Base-by-base conservation (phyloP, 2,888 invertebrate species). In the Eristalis pertinax region DNA sequence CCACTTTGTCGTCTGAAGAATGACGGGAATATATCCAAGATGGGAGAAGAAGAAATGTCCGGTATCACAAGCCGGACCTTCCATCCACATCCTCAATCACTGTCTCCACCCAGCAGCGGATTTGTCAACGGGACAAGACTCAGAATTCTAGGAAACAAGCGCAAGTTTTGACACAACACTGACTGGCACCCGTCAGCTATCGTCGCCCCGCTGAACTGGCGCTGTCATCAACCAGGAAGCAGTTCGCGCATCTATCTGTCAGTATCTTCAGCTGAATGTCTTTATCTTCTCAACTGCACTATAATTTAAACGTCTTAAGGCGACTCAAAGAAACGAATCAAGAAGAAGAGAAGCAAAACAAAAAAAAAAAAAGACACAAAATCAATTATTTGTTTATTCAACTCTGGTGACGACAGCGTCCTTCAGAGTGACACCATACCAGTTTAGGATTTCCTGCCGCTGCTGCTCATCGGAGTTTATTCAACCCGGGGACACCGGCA, bases 401-500 rank as follows among this genome's bases (percentile, higher is more conserved):
- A 90, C 91, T 89, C 76, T 41, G 63, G 63, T 68, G 68, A 79
- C 74, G 70, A 75, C 85, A 90, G 90, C 91, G 92, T 91, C 91
- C 91, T 91, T 91, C 92, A 91, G 90, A 91, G 90, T 89, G 91
- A 90, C 91, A 91, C 90, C 90, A 90, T 90, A 91, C 90, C 90
- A 90, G 91, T 91, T 91, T 90, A 90, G 90, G 89, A 90, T 90
- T 90, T 90, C 90, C 90, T 90, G 89, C 90, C 90, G 89, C 90
- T 89, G 89, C 90, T 89, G 88, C 89, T 89, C 50, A 89, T 89
- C 89, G 89, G 89, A 90, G 91, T 92, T 92, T 91, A 90, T 91
- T 91, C 91, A 91, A 91, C 92, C 89, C 85, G 76, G 85, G 70
- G 24, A 22, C 64, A 22, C 22, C 10, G 41, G 13, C 11, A 41